A percentile compares a stretch with the other conserved stretches of the same genome.
Conservation (phyloP, 2,113 vertebrate species). For the Guaruba guarouba region DNA sequence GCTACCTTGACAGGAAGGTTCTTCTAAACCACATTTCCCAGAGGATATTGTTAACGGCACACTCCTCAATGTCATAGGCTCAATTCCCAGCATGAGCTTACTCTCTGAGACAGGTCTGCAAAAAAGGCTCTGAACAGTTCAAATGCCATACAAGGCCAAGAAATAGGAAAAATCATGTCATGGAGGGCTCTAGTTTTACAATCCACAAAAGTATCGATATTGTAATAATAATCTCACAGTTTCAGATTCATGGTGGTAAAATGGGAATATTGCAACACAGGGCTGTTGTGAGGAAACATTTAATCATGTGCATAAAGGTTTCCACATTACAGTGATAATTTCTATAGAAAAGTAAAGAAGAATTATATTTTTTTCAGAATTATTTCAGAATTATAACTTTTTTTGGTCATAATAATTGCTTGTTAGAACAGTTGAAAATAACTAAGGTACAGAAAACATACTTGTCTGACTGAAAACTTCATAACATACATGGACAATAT, state of each 20-base stretch:
- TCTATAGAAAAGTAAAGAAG: background rate
- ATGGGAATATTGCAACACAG: background rate
- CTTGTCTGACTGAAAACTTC: background rate
- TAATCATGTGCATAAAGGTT: background rate
- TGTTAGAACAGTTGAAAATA: background rate
- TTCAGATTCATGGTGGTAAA: background rate
- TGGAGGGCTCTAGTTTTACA: background rate
- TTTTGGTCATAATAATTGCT: background rate
- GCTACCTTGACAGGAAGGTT: background rate
- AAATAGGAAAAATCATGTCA: background rate
- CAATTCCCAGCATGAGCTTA: background rate
- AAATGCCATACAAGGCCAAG: background rate
- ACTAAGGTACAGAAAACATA: background rate
- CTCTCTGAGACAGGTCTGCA: background rate
- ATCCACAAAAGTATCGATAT: background rate
- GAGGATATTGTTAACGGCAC: background rate
- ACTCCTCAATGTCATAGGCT: background rate
- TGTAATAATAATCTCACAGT: background rate
- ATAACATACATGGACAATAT: background rate
- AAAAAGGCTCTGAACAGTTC: background rate
- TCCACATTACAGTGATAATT: background rate
- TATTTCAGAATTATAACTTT: background rate
- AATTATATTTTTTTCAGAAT: background rate
- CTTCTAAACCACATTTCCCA: background rate
- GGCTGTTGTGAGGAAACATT: background rate